phyloP scores from a whole-genome alignment of 2,113 vertebrate genomes.

The Nothobranchius furzeri region DNA sequence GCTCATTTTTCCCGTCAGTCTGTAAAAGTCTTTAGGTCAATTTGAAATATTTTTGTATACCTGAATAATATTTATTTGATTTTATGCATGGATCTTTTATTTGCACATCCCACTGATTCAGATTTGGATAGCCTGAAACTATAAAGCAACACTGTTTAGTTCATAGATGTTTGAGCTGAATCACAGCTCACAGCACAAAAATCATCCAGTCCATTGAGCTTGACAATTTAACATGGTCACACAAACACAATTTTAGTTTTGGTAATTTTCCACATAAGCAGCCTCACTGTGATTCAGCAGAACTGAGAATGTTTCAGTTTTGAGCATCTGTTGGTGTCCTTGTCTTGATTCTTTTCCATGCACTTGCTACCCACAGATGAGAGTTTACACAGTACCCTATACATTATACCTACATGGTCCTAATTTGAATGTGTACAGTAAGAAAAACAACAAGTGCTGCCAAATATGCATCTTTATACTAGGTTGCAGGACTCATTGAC shows the following conservation, averaged over 20 bases:
- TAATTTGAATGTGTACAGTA: not conserved
- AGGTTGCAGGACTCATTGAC: too few species aligned
- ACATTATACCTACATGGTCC: not conserved
- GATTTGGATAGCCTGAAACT: slow-evolving; percentile 12
- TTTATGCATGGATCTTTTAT: not conserved
- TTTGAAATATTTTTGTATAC: not conserved
- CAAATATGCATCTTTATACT: too few species aligned
- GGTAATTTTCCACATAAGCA: not conserved
- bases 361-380: too few species aligned
- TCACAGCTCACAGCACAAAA: slow-evolving; percentile 6
- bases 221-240: not conserved
- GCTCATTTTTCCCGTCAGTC: not conserved
- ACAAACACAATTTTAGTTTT: too few species aligned
- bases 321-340: too few species aligned
- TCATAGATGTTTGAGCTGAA: slow-evolving; percentile 19
- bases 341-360: too few species aligned
- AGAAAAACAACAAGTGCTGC: too few species aligned
- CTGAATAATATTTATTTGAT: not conserved
- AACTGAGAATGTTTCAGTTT: too few species aligned
- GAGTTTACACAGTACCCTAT: not conserved
- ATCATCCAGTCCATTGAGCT: too few species aligned
- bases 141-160: slow-evolving; percentile 15
- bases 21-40: not conserved
- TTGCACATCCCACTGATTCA: not conserved
- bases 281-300: not conserved